Conservation (phyloP, 2,888 invertebrate species). For the Clanis bilineata region DNA sequence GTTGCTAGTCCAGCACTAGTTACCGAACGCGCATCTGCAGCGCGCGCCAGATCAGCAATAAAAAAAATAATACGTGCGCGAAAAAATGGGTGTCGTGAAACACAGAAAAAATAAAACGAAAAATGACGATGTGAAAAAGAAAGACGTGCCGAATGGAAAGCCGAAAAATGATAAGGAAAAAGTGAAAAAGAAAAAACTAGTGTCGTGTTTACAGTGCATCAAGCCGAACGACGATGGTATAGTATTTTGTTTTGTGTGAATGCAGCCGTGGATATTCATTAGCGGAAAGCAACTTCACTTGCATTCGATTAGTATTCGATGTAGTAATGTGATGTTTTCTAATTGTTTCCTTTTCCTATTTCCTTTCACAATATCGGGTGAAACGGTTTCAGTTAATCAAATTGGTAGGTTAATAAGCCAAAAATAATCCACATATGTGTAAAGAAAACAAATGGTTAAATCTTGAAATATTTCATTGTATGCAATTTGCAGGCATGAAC, state of each 20-base stretch:
- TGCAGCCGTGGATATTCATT: constrained; percentile 22
- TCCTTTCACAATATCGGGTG: constrained; percentile 21
- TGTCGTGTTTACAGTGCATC: constrained; percentile 80
- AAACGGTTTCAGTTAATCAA: constrained; percentile 17
- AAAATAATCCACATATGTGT: neutral
- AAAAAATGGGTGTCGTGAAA: constrained; percentile 76
- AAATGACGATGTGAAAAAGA: constrained; percentile 43
- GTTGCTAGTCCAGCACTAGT: constrained; percentile 77
- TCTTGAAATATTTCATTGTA: neutral
- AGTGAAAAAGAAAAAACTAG: constrained; percentile 77
- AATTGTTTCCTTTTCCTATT: constrained; percentile 31
- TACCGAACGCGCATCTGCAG: constrained; percentile 72
- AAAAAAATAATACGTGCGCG: constrained; percentile 38
- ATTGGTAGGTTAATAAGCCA: neutral
- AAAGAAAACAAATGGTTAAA: neutral
- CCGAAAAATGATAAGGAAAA: constrained; percentile 63
- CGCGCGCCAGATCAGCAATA: constrained; percentile 49
- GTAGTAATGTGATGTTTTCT: constrained; percentile 20
- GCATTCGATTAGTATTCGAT: constrained; percentile 14
- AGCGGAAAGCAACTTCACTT: constrained; percentile 26
- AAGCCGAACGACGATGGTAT: constrained; percentile 75
- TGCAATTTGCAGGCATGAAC: neutral
- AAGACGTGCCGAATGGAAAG: constrained; percentile 61
- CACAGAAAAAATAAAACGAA: constrained; percentile 63
- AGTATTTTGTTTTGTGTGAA: constrained; percentile 27